phyloP scores from a whole-genome alignment of 2,888 invertebrate genomes.

The Ctena decussata region DNA sequence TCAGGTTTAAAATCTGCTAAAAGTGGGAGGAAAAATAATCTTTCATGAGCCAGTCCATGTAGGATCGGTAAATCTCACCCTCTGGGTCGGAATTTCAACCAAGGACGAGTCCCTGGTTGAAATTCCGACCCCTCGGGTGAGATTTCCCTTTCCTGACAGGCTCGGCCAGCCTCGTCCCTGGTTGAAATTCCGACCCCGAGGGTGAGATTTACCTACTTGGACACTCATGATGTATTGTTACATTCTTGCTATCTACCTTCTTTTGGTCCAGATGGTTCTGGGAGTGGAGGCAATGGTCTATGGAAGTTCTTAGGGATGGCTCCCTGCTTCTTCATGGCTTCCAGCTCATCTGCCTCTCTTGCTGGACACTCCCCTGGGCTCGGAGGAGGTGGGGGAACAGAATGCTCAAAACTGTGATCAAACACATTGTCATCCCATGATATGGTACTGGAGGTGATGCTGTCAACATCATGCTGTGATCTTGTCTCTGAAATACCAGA shows the following conservation, averaged over 20 bases:
- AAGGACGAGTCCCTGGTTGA: too few relatives aligned
- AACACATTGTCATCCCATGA: conserved; percentile 76
- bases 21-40: too few relatives aligned
- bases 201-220: too few relatives aligned
- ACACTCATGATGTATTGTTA: too few relatives aligned
- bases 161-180: too few relatives aligned
- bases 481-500: background rate
- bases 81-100: too few relatives aligned
- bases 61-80: too few relatives aligned
- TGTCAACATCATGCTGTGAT: conserved; percentile 33
- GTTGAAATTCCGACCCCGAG: too few relatives aligned
- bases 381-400: background rate
- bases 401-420: background rate
- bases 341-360: conserved; percentile 70
- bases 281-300: conserved; percentile 57
- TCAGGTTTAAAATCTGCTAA: too few relatives aligned
- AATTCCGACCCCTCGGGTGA: too few relatives aligned
- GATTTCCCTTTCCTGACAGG: too few relatives aligned
- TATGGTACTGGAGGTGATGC: conserved; percentile 78
- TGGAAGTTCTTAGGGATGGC: conserved; percentile 81
- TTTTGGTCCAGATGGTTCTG: conserved; percentile 51
- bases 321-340: conserved; percentile 79
- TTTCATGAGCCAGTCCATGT: too few relatives aligned
- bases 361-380: background rate
- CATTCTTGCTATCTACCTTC: conserved; percentile 60